These are phyloP conservation scores for Schrankia costaestrigalis DNA, from an alignment of 2,888 invertebrate genomes.

Conservation along the genomic window DNA sequence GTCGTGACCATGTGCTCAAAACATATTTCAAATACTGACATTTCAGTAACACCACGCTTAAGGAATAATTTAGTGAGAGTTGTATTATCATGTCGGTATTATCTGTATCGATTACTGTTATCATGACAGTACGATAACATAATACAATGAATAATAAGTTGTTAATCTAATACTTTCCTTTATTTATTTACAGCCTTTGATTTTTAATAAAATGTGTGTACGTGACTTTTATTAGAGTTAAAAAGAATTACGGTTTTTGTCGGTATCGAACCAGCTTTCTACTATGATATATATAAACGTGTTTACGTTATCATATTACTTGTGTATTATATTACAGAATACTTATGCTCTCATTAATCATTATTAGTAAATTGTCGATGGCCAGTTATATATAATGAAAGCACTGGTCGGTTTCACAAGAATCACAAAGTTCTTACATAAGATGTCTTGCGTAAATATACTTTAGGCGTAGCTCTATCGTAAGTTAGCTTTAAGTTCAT, in stretches of 20 bases:
- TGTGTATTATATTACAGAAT: constrained; percentile 30
- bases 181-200: constrained; percentile 19
- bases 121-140: constrained; percentile 53
- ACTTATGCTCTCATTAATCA: constrained; percentile 48
- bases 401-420: constrained; percentile 66
- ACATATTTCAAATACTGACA: constrained; percentile 22
- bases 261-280: neutral
- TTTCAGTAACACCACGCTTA: constrained; percentile 23
- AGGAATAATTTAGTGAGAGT: constrained; percentile 39
- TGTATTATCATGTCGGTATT: constrained; percentile 49
- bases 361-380: constrained; percentile 54
- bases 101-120: constrained; percentile 64
- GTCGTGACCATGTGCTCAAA: constrained; percentile 26
- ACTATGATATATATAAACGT: neutral
- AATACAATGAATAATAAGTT: constrained; percentile 39
- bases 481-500: constrained; percentile 69
- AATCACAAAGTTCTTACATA: constrained; percentile 71
- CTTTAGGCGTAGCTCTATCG: constrained; percentile 61
- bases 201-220: constrained; percentile 12
- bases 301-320: too few species aligned
- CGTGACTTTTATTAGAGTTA: constrained; percentile 4
- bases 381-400: constrained; percentile 55
- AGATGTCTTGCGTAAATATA: constrained; percentile 67
- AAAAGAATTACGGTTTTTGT: neutral
- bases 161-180: constrained; percentile 36